Evolutionary conservation across 2,888 invertebrate species (phyloP).

Genomic region (Lomographa bimaculata): DNA sequence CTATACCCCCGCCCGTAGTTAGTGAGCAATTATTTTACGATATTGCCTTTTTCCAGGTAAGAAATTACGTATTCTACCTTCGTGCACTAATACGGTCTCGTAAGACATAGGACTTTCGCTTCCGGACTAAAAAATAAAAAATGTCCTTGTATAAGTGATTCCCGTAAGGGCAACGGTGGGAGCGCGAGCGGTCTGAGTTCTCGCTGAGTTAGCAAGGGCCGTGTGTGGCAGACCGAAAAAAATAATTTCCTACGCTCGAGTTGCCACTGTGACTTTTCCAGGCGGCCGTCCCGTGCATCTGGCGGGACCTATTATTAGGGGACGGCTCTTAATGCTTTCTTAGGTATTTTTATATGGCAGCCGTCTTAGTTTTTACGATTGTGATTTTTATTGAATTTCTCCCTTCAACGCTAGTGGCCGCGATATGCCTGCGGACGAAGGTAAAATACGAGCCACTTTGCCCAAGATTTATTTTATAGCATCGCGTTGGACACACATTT

Average conservation of each 20-base stretch:
- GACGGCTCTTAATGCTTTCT: slow-evolving; percentile 79
- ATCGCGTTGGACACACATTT: slow-evolving; percentile 55
- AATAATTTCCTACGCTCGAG: slow-evolving; percentile 80
- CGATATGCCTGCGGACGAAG: slow-evolving; percentile 66
- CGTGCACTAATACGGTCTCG: slow-evolving; percentile 36
- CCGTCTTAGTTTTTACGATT: slow-evolving; percentile 80
- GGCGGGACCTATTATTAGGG: slow-evolving; percentile 82
- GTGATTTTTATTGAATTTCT: slow-evolving; percentile 80
- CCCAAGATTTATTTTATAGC: slow-evolving; percentile 75
- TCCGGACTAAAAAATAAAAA: slow-evolving; percentile 47
- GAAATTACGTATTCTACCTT: slow-evolving; percentile 34
- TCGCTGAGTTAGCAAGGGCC: slow-evolving; percentile 78
- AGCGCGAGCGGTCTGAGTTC: slow-evolving; percentile 58
- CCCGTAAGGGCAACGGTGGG: slow-evolving; percentile 53
- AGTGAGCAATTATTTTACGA: slow-evolving; percentile 24
- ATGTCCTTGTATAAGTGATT: slow-evolving; percentile 57
- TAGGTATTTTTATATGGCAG: slow-evolving; percentile 80
- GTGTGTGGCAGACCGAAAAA: slow-evolving; percentile 83
- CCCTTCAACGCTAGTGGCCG: slow-evolving; percentile 52
- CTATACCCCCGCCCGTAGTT: slow-evolving; percentile 2
- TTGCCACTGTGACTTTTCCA: slow-evolving; percentile 80
- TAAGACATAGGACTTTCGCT: slow-evolving; percentile 22
- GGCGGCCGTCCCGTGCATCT: slow-evolving; percentile 81
- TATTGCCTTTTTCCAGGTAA: slow-evolving; percentile 27
- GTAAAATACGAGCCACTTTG: slow-evolving; percentile 78